A percentile compares a stretch with the other conserved stretches of the same genome.
Evolutionary conservation across 2,888 invertebrate species (phyloP).

Genomic region (Trachelus troglodyta): DNA sequence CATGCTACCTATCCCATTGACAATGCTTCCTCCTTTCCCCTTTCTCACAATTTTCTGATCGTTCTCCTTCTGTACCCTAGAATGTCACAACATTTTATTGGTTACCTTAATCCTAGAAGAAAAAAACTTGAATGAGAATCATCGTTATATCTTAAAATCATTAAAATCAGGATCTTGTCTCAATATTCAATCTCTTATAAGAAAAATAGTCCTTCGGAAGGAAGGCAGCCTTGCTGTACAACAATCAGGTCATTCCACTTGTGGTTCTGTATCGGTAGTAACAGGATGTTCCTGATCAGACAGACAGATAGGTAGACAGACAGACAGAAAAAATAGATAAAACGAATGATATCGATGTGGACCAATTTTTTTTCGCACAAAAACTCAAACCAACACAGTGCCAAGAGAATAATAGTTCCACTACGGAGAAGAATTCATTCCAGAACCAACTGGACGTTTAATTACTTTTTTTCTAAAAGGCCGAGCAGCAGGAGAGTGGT

Average conservation of each 20-base stretch:
- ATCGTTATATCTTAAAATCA: not conserved
- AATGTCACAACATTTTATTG: no score
- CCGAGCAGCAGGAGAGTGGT: not conserved
- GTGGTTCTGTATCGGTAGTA: not conserved
- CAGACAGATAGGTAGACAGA: not conserved
- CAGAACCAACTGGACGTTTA: slow-evolving; percentile 35
- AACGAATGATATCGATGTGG: not conserved
- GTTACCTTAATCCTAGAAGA: not conserved
- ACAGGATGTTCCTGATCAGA: not conserved
- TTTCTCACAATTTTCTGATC: not conserved
- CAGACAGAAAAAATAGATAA: not conserved
- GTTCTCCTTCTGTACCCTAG: not conserved
- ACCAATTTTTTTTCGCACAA: not conserved
- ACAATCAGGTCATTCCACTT: not conserved
- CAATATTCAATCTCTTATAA: not conserved
- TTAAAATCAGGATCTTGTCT: not conserved
- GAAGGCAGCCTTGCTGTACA: not conserved
- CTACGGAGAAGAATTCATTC: slow-evolving; percentile 44
- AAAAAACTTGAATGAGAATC: not conserved
- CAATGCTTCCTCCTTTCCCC: not conserved
- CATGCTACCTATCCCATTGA: not conserved
- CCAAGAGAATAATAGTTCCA: not conserved
- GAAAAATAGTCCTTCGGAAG: not conserved
- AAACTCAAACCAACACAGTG: not conserved
- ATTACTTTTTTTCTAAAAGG: slow-evolving; percentile 41